Percentiles rank a stretch among this genome's conserved stretches.
Conservation (phyloP, 1,140 invertebrate species). For the Lycorma delicatula region DNA sequence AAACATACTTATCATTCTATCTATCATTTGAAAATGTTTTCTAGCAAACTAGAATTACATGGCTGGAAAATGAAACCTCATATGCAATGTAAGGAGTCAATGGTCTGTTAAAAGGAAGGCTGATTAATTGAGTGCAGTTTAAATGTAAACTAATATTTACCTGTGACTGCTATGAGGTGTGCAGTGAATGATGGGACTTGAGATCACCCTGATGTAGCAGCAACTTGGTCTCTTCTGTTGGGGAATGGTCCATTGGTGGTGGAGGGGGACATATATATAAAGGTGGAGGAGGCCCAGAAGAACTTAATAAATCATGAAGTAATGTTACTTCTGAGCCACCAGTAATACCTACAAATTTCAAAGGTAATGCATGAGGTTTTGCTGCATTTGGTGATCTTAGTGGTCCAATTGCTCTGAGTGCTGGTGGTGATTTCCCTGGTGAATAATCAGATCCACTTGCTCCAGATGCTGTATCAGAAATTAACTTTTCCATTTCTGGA, state of each 20-base stretch:
- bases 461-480: slow-evolving; percentile 44
- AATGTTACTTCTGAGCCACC: slow-evolving; percentile 36
- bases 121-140: no score
- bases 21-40: no score
- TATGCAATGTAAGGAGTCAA: no score
- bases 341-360: slow-evolving; percentile 38
- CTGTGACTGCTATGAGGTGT: slow-evolving; percentile 38
- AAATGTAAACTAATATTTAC: no score
- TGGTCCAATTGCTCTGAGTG: slow-evolving; percentile 1
- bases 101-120: no score
- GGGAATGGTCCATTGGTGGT: slow-evolving; percentile 43
- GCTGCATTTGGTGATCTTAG: slow-evolving; percentile 15
- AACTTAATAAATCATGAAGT: slow-evolving; percentile 25
- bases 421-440: slow-evolving; percentile 32
- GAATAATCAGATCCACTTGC: slow-evolving; percentile 36
- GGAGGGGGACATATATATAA: slow-evolving; percentile 43
- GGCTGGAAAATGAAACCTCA: no score
- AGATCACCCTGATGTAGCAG: slow-evolving; percentile 32
- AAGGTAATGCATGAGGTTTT: slow-evolving; percentile 33
- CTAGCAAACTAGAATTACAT: no score
- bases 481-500: slow-evolving; percentile 69
- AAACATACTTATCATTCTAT: no score
- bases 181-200: slow-evolving; percentile 21
- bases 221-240: slow-evolving; percentile 45
- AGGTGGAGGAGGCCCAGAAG: slow-evolving; percentile 24